These are phyloP conservation scores for Nephrotoma guestfalica DNA, from an alignment of 2,888 invertebrate species.

Conservation along the genomic window DNA sequence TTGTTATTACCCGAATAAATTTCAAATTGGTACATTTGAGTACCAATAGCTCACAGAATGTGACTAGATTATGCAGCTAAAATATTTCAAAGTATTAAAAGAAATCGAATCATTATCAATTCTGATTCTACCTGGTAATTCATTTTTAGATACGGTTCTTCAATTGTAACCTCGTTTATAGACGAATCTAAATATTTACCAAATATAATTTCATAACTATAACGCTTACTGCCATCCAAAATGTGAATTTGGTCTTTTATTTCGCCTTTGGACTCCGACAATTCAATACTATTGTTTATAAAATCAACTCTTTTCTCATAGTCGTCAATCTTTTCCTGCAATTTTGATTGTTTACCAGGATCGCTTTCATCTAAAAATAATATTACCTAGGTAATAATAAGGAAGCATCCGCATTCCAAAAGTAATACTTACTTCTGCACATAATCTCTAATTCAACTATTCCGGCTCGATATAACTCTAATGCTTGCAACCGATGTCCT, in stretches of 20 bases:
- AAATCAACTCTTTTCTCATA: slow-evolving; percentile 73
- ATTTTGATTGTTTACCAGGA: slow-evolving; percentile 24
- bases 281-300: slow-evolving; percentile 52
- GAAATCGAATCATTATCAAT: slow-evolving; percentile 7
- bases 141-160: slow-evolving; percentile 74
- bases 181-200: slow-evolving; percentile 63
- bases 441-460: slow-evolving; percentile 18
- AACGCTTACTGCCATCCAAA: slow-evolving; percentile 56
- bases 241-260: slow-evolving; percentile 63
- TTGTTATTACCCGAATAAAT: slow-evolving; percentile 46
- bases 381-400: not conserved
- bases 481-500: slow-evolving; percentile 27
- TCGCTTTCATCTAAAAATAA: slow-evolving; percentile 37
- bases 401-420: not conserved
- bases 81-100: slow-evolving; percentile 17
- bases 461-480: slow-evolving; percentile 27
- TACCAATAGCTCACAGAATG: slow-evolving; percentile 67
- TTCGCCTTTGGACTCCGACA: slow-evolving; percentile 53
- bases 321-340: slow-evolving; percentile 42
- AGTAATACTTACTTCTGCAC: slow-evolving; percentile 14
- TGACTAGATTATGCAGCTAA: slow-evolving; percentile 71
- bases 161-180: slow-evolving; percentile 54
- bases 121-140: slow-evolving; percentile 59
- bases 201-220: slow-evolving; percentile 65
- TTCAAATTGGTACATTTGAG: slow-evolving; percentile 48